phyloP scores from a whole-genome alignment of 2,888 invertebrate species.

The Drosophila demipolita region DNA sequence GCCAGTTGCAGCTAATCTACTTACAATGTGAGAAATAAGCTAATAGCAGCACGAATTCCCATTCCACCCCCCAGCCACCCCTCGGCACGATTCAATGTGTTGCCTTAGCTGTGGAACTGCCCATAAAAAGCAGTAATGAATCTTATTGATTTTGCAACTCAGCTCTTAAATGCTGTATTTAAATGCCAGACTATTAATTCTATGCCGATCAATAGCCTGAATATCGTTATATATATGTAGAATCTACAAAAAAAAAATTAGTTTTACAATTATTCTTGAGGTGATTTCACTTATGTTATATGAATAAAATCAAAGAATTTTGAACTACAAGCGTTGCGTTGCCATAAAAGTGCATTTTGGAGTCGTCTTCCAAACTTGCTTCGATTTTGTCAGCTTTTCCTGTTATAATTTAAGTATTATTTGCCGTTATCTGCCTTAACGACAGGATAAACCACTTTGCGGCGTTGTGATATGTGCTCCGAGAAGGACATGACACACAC shows the following conservation, averaged over 20 bases:
- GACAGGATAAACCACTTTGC: conserved; percentile 74
- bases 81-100: not conserved
- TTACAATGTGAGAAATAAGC: conserved; percentile 59
- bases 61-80: not conserved
- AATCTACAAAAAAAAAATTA: not conserved
- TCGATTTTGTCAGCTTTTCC: conserved; percentile 3
- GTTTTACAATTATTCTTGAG: not conserved
- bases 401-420: conserved; percentile 15
- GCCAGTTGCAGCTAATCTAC: conserved; percentile 50
- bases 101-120: conserved; percentile 7
- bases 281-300: not conserved
- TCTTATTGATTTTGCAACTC: conserved; percentile 46
- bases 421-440: conserved; percentile 34
- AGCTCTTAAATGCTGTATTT: not conserved
- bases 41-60: conserved; percentile 12
- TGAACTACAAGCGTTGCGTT: not conserved
- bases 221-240: not conserved
- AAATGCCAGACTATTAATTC: conserved; percentile 13
- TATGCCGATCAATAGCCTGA: not conserved
- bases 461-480: conserved; percentile 19
- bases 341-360: conserved; percentile 17
- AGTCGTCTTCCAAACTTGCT: conserved; percentile 1
- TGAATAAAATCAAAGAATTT: not conserved
- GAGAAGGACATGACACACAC: not conserved
- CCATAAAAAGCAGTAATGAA: conserved; percentile 49